Conservation (phyloP, 1,140 invertebrate species). For the Anastatus disparis region DNA sequence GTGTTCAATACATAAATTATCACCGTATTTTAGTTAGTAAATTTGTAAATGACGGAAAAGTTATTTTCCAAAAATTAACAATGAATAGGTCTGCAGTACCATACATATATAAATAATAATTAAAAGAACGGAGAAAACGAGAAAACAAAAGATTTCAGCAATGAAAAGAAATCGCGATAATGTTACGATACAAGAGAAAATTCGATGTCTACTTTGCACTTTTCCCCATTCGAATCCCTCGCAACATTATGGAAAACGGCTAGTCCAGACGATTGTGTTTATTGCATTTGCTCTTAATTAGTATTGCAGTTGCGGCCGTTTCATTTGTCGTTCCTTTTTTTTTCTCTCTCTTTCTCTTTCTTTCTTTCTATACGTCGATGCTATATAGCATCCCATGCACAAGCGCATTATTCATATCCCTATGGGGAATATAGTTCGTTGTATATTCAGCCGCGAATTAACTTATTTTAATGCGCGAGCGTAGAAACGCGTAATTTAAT, state of each 20-base stretch:
- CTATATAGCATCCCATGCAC: neutral
- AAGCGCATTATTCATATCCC: neutral
- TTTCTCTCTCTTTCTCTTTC: too few species aligned
- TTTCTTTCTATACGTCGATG: neutral
- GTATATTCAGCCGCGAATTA: neutral
- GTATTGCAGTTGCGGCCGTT: conserved; percentile 21
- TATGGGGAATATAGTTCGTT: neutral
- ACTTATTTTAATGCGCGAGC: neutral
- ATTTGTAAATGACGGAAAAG: neutral
- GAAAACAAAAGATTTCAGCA: too few species aligned
- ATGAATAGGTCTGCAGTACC: too few species aligned
- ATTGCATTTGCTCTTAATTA: conserved; percentile 15
- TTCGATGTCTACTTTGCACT: too few species aligned
- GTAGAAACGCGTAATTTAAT: neutral
- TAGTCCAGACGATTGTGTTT: conserved; percentile 8
- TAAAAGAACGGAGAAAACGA: too few species aligned
- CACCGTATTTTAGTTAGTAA: too few species aligned
- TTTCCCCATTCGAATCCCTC: neutral
- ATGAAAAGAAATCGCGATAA: conserved; percentile 9
- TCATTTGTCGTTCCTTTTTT: neutral
- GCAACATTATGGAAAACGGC: conserved; percentile 17
- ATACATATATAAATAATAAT: too few species aligned
- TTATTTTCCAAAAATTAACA: too few species aligned
- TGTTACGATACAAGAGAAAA: conserved; percentile 18
- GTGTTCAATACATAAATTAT: too few species aligned